Evolutionary conservation across 1,140 invertebrate species (phyloP), one percentile per base, ranked within the genome.

Genomic region (Solen grandis): DNA sequence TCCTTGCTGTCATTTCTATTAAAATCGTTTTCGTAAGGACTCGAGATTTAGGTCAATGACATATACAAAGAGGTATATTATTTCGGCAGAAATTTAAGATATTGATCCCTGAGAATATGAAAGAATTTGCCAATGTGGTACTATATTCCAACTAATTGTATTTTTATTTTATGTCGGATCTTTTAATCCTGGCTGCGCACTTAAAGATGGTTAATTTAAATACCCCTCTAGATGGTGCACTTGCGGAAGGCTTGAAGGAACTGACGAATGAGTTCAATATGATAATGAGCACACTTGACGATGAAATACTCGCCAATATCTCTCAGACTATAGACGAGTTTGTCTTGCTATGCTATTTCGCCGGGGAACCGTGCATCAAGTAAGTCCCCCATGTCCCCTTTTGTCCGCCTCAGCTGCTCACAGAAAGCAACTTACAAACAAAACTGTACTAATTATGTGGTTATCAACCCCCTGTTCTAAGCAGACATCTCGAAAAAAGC

Each of bases 291-390:
- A 27, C 27, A 10, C 5, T 68, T 1, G n/a, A 50, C 52, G 13
- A 46, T 46, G 31, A 16, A 2, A 27, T 2, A 1, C 35, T 68
- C 22, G 25, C 46, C 3, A 25, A 68, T 16, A 27, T 68, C 5
- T 68, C 63, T 2, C 63, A 68, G 35, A n/a, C 36, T 1, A 8
- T 5, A 1, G 4, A 5, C 1, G 63, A 68, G 27, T 68, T 68
- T 29, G 22, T 68, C 5, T 35, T 68, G 19, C 25, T 68, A 25
- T 68, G 63, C 22, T 50, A 41, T 27, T 68, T 68, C 52, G 63
- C 63, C 13, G 63, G 63, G 4, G 22, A 5, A 68, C 33, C 16
- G 19, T 13, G n/a, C n/a, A n/a, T n/a, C n/a, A n/a, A n/a, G n/a
- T n/a, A n/a, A n/a, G n/a, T n/a, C n/a, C n/a, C n/a, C n/a, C n/a